Evolutionary conservation across 2,888 invertebrate species (phyloP).

Genomic region (Lobophora halterata): DNA sequence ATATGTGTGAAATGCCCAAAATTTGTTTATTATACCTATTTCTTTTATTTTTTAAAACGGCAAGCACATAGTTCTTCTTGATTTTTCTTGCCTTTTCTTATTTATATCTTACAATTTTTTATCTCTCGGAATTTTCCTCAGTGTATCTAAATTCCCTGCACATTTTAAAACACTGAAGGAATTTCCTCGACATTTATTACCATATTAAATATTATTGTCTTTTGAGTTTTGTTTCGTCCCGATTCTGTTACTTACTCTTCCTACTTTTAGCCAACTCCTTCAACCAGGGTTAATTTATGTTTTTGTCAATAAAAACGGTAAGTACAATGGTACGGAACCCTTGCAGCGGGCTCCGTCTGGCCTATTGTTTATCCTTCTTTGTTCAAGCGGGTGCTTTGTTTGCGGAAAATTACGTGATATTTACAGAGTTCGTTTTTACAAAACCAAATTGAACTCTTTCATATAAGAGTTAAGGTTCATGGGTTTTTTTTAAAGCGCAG

Average conservation of each 20-base stretch:
- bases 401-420: conserved; percentile 53
- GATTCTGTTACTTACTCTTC: conserved; percentile 9
- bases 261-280: conserved; percentile 14
- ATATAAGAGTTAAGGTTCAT: not conserved
- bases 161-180: too few species aligned
- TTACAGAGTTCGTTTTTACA: conserved; percentile 29
- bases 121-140: too few species aligned
- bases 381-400: conserved; percentile 48
- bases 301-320: conserved; percentile 23
- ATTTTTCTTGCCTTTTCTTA: too few species aligned
- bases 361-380: conserved; percentile 42
- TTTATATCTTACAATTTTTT: too few species aligned
- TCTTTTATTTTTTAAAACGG: too few species aligned
- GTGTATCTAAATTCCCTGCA: too few species aligned
- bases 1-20: too few species aligned
- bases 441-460: conserved; percentile 15
- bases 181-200: too few species aligned
- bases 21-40: too few species aligned
- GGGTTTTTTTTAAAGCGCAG: conserved; percentile 16
- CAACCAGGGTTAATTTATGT: conserved; percentile 22
- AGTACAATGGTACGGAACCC: conserved; percentile 20
- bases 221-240: not conserved
- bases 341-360: conserved; percentile 27
- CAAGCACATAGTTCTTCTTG: too few species aligned
- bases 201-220: too few species aligned